Percentiles rank a stretch among this genome's conserved stretches.
Evolutionary conservation across 2,888 invertebrate species (phyloP).

Genomic region (Epinotia bilunana): DNA sequence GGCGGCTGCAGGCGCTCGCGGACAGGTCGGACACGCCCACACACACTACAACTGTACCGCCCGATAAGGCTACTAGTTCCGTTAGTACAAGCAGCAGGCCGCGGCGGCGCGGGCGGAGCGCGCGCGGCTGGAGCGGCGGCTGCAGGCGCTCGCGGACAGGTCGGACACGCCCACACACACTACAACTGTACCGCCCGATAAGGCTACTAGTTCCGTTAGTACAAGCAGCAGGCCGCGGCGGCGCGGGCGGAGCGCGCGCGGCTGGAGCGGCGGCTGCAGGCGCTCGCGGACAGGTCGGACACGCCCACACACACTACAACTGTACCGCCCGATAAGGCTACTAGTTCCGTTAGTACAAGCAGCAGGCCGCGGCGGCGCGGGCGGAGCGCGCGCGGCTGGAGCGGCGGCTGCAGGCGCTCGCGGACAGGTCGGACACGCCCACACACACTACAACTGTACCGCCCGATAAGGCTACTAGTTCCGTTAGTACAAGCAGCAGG

Average conservation of each 20-base stretch:
- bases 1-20: constrained; percentile 60
- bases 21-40: constrained; percentile 59
- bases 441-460: no score
- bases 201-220: not conserved
- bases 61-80: no score
- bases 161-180: constrained; percentile 46
- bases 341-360: constrained; percentile 48
- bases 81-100: constrained; percentile 60
- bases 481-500: constrained; percentile 57
- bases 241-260: constrained; percentile 54
- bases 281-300: constrained; percentile 61
- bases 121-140: constrained; percentile 53
- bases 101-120: constrained; percentile 57
- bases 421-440: constrained; percentile 58
- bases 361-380: constrained; percentile 61
- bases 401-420: constrained; percentile 60
- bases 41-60: no score
- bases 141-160: constrained; percentile 63
- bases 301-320: no score
- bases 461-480: no score
- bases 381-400: constrained; percentile 51
- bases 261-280: constrained; percentile 57
- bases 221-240: constrained; percentile 61
- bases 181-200: no score
- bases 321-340: no score